Evolutionary conservation across 2,113 vertebrate species (phyloP).

Genomic region (Varanus salvator): DNA sequence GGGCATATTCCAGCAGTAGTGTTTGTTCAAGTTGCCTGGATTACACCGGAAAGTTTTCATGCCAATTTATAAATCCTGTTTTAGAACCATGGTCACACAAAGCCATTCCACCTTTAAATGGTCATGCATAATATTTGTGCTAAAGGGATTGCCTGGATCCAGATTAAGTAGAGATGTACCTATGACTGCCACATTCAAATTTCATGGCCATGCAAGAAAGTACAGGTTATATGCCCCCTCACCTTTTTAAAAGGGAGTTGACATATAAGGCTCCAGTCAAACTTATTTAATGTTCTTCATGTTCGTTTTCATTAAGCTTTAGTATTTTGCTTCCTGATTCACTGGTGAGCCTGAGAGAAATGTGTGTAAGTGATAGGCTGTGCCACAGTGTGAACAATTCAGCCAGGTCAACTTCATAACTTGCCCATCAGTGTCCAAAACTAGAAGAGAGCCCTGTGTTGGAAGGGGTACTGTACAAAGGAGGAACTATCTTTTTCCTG

Average conservation of each 20-base stretch:
- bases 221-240: not conserved
- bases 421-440: not conserved
- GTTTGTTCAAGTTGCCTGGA: not conserved
- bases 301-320: not conserved
- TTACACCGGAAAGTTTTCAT: not conserved
- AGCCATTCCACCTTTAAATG: not conserved
- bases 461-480: not conserved
- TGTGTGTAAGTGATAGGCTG: not conserved
- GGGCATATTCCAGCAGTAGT: not conserved
- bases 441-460: not conserved
- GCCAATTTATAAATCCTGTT: too few species aligned
- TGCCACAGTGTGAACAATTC: not conserved
- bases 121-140: not conserved
- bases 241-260: not conserved
- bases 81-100: too few species aligned
- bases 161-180: not conserved
- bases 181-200: not conserved
- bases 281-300: not conserved
- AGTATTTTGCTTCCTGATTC: not conserved
- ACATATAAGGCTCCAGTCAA: not conserved
- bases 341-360: not conserved
- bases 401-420: not conserved
- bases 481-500: not conserved
- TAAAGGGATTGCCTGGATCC: not conserved
- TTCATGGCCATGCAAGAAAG: not conserved